Base-by-base conservation (phyloP, 2,797 vertebrate genomes). In the Alca torda region DNA sequence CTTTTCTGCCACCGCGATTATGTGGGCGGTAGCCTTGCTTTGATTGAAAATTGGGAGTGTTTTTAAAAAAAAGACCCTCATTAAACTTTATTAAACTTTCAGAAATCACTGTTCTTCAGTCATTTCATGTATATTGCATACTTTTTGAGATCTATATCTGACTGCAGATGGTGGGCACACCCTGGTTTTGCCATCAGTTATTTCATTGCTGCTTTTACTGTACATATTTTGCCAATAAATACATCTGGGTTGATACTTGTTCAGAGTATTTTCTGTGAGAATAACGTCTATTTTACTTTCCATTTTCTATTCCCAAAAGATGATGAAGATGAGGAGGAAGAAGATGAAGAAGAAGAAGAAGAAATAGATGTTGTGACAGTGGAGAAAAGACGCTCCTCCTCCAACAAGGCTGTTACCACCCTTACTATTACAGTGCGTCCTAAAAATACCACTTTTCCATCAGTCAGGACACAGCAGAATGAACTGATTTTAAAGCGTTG, bases 341-440 rank as follows among this genome's bases (percentile, higher is more conserved):
- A 99, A 0, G 99, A 99, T 2, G 99, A 99, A 0, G 99, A 99
- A 87, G 68, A 70, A 87, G 68, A 70, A 10, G 99, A 99, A 87
- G 99, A 99, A 98, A 99, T 99, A 9, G 99, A 99, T 18, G 99
- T 99, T 13, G 99, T 99, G 2, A 99, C 99, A 12, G 99, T 99
- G 73, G 99, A 99, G 65, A 99, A 99, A 97, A 98, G 99, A 90
- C 99, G 99, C 39, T 98, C 98, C 37, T 98, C 98, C 50, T 96
- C 94, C 77, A 98, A 96, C 97, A 98, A 98, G 75, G 98, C 98
- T 1, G 94, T 99, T 28, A 98, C 99, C 74, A 98, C 98, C 7
- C 98, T 98, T 88, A 98, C 98, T 78, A 98, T 99, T 90, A 98
- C 98, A 1, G 98, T 99, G 85, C 98, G 98, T 33, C 97, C 98